These are phyloP conservation scores for Sebastes vulpes DNA, from an alignment of 2,797 vertebrate genomes.

Conservation along the genomic window DNA sequence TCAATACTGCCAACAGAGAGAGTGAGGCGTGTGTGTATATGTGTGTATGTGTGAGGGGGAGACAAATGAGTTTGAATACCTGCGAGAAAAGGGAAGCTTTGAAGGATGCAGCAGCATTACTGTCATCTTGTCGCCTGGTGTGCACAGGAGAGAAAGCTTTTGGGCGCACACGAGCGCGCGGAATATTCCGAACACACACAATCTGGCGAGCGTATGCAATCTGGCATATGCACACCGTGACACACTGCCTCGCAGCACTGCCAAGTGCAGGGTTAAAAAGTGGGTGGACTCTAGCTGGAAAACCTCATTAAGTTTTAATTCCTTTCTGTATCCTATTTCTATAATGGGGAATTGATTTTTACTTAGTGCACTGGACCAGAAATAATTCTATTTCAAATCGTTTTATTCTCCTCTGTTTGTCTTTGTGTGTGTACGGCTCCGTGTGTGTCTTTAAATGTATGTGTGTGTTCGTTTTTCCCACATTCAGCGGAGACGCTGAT, in stretches of 20 bases:
- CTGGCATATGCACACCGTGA: slow-evolving; percentile 10
- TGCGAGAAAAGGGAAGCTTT: slow-evolving; percentile 51
- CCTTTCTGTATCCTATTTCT: slow-evolving; percentile 86
- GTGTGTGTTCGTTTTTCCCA: slow-evolving; percentile 26
- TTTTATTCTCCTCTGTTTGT: slow-evolving; percentile 72
- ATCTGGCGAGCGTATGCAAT: neutral
- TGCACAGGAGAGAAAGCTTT: slow-evolving; percentile 24
- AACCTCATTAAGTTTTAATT: slow-evolving; percentile 89
- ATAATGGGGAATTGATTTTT: slow-evolving; percentile 87
- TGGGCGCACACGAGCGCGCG: neutral
- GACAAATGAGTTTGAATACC: slow-evolving; percentile 66
- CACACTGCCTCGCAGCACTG: slow-evolving; percentile 24
- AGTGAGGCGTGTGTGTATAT: slow-evolving; percentile 24
- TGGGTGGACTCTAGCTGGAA: slow-evolving; percentile 80
- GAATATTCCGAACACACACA: slow-evolving; percentile 14
- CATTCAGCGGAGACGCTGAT: slow-evolving; percentile 46
- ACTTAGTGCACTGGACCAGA: slow-evolving; percentile 83
- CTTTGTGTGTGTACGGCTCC: slow-evolving; percentile 23
- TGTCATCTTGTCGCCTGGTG: slow-evolving; percentile 49
- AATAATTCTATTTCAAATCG: slow-evolving; percentile 87
- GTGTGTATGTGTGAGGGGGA: neutral
- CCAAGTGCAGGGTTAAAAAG: slow-evolving; percentile 60
- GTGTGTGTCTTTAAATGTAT: neutral
- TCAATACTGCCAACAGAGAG: slow-evolving; percentile 68
- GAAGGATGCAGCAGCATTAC: slow-evolving; percentile 61